Evolutionary conservation across 1,140 invertebrate genomes (phyloP).

Genomic region (Zaprionus vittiger): DNA sequence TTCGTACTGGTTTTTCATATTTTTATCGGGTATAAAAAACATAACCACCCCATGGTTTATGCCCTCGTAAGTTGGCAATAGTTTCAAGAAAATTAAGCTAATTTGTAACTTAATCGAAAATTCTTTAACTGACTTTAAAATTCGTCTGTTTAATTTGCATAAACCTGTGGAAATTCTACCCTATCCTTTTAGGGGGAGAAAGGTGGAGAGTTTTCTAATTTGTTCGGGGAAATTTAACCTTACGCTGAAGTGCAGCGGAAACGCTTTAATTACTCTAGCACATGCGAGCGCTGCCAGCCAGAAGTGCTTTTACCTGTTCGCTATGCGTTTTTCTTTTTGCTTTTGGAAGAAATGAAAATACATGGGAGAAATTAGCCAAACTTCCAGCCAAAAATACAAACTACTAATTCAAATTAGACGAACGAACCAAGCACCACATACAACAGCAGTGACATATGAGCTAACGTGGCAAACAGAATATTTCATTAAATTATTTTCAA

Average conservation of each 20-base stretch:
- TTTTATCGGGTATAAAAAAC: background rate
- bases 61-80: background rate
- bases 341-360: constrained; percentile 44
- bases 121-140: background rate
- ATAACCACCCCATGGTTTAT: no score
- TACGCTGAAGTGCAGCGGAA: constrained; percentile 58
- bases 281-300: constrained; percentile 54
- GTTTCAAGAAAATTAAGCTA: background rate
- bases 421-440: constrained; percentile 9
- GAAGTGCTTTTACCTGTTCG: constrained; percentile 28
- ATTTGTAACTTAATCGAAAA: background rate
- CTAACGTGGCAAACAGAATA: constrained; percentile 66
- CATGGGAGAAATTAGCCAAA: constrained; percentile 59
- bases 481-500: constrained; percentile 74
- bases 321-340: constrained; percentile 14
- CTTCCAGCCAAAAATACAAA: constrained; percentile 58
- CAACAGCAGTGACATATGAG: constrained; percentile 22
- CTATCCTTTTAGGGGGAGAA: background rate
- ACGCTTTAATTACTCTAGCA: constrained; percentile 60
- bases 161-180: background rate
- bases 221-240: constrained; percentile 25
- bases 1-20: no score
- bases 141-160: background rate
- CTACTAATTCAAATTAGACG: constrained; percentile 62
- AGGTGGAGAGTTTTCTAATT: background rate